Conservation (phyloP, 2,113 vertebrate species). For the Turdus rufiventris region DNA sequence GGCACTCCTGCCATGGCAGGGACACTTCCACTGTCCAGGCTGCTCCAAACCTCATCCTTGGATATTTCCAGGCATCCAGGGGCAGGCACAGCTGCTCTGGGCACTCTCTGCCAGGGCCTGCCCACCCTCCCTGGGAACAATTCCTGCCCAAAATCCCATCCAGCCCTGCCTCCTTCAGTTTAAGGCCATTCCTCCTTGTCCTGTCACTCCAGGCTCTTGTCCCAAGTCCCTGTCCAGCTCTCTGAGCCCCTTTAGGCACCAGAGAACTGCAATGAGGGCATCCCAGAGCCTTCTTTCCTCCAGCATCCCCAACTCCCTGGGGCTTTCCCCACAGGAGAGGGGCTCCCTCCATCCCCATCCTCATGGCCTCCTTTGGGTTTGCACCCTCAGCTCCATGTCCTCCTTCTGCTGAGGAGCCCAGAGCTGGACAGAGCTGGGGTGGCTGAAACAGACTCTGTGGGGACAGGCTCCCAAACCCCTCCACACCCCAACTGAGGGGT, state of each 20-base stretch:
- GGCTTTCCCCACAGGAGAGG: not conserved
- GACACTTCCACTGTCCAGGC: rapidly evolving
- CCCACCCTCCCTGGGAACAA: rapidly evolving
- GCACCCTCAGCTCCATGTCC: rapidly evolving
- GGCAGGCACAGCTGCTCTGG: not conserved
- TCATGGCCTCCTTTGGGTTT: too few relatives aligned
- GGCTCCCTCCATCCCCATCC: not conserved
- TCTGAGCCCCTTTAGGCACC: not conserved
- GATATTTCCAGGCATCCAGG: not conserved
- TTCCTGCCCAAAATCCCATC: not conserved
- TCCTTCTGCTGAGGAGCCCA: not conserved
- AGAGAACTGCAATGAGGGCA: not conserved
- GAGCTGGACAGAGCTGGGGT: not conserved
- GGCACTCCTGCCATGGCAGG: not conserved
- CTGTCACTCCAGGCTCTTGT: not conserved
- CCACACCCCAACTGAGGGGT: not conserved
- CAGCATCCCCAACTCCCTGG: not conserved
- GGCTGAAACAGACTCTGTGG: not conserved
- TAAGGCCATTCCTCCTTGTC: not conserved
- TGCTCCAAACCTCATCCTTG: not conserved
- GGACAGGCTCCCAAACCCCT: not conserved
- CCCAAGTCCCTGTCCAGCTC: not conserved
- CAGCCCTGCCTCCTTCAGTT: not conserved
- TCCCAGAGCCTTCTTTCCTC: not conserved
- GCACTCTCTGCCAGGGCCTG: not conserved